Evolutionary conservation across 2,113 vertebrate species (phyloP), one percentile per base, ranked within the genome.

Genomic region (Tricholaema leucomelas): DNA sequence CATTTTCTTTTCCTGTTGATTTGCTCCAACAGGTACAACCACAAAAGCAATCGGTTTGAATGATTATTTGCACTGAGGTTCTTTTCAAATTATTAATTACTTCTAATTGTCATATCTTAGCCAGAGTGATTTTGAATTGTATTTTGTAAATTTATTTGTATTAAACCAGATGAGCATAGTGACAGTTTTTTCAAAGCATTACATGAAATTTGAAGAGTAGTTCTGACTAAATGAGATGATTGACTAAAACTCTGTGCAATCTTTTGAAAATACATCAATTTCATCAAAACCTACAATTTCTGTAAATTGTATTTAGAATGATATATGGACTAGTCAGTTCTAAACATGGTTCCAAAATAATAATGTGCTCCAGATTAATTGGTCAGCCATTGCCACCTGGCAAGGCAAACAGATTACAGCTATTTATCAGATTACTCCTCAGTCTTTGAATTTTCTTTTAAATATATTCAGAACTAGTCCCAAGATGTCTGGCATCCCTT

Each of bases 171-270:
- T 90, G 42, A 55, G 91, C 71, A 71, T 42, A 59, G 63, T 80
- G 71, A 92, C 9, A 82, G 75, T 93, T 91, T 93, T 93, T 93
- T 92, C 81, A 80, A 91, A 92, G 52, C 38, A 24, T 36, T 91
- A 36, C 64, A 50, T 64, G 42, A 83, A 79, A 65, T 89, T 88
- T 88, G 71, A 81, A 77, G 91, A 46, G 64, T 38, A 66, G 36
- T 67, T 91, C 48, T 92, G 60, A 71, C 52, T 89, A 84, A 93
- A 90, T 23, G 33, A 89, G 27, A 38, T 74, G 54, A 35, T 67
- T 87, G 64, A 88, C 59, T 79, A 91, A 87, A 95, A 56, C 30
- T 28, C 30, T 44, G 30, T 74, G 56, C 55, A 64, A 36, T 71
- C 60, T 56, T 81, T 88, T 87, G 80, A 89, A 94, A 94, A 85